phyloP scores from a whole-genome alignment of 1,140 invertebrate genomes.

The Vollenhovia emeryi region DNA sequence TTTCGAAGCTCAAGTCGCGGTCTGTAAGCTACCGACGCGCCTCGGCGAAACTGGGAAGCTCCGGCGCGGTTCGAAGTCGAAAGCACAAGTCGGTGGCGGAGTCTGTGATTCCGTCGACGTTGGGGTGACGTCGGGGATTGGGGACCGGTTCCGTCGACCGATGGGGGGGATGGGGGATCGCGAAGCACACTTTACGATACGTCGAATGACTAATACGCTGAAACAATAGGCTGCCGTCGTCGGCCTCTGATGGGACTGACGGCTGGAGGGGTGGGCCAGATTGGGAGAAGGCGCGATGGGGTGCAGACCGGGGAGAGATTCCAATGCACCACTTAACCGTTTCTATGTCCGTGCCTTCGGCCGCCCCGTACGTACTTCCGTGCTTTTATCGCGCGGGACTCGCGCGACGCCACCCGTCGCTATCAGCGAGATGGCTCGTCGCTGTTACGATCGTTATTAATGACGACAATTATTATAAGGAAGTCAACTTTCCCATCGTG shows the following conservation, averaged over 20 bases:
- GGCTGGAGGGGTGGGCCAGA: constrained; percentile 71
- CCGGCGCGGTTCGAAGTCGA: constrained; percentile 28
- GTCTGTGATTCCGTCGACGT: constrained; percentile 56
- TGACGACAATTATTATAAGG: constrained; percentile 76
- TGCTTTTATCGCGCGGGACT: constrained; percentile 84
- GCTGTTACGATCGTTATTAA: constrained; percentile 74
- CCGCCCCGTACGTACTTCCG: constrained; percentile 76
- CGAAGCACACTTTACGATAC: constrained; percentile 84
- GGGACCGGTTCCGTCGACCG: constrained; percentile 65
- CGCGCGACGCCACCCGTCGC: constrained; percentile 55
- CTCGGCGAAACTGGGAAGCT: constrained; percentile 77
- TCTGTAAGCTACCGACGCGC: constrained; percentile 79
- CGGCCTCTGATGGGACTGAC: constrained; percentile 80
- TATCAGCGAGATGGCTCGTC: constrained; percentile 66
- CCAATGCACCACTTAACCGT: constrained; percentile 86
- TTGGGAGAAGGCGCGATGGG: constrained; percentile 61
- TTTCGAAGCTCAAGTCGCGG: neutral
- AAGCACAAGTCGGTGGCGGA: constrained; percentile 29
- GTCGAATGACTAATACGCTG: constrained; percentile 86
- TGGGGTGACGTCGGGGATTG: constrained; percentile 63
- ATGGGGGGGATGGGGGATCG: constrained; percentile 67
- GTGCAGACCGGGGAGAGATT: constrained; percentile 82
- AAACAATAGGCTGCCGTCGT: constrained; percentile 85
- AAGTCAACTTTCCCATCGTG: constrained; percentile 75
- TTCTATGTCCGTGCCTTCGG: constrained; percentile 83